A percentile compares a stretch with the other conserved stretches of the same genome.
These are phyloP conservation scores for human (Homo sapiens) DNA, from an alignment of 2,113 vertebrate species.

Conservation along the genomic window DNA sequence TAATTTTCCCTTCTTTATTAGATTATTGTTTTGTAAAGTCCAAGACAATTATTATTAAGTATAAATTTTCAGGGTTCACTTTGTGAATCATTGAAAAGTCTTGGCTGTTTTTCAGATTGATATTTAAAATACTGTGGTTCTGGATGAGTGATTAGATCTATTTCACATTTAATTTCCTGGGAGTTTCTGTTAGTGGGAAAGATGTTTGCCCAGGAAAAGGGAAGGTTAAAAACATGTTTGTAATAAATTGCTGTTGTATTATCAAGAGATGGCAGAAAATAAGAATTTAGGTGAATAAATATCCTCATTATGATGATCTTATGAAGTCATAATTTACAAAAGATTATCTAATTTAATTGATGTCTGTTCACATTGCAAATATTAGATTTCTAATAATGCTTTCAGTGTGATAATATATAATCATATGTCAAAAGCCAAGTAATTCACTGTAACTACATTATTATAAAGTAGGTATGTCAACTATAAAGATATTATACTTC, in stretches of 20 bases:
- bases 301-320: not conserved
- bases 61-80: not conserved
- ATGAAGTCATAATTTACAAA: not conserved
- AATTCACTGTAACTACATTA: not conserved
- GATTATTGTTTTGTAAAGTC: not conserved
- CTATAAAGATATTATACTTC: not conserved
- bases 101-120: not conserved
- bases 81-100: not conserved
- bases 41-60: not conserved
- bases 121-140: constrained; percentile 5
- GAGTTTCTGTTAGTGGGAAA: not conserved
- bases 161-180: not conserved
- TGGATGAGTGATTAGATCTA: not conserved
- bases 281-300: not conserved
- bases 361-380: not conserved
- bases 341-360: not conserved
- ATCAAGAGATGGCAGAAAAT: not conserved
- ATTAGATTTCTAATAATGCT: not conserved
- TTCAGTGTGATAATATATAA: not conserved
- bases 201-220: not conserved
- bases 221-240: not conserved
- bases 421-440: not conserved
- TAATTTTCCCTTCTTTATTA: not conserved
- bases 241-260: not conserved
- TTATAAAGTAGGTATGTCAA: not conserved